These are phyloP conservation scores for Petromus typicus DNA, from an alignment of 2,113 vertebrate genomes.

Conservation along the genomic window DNA sequence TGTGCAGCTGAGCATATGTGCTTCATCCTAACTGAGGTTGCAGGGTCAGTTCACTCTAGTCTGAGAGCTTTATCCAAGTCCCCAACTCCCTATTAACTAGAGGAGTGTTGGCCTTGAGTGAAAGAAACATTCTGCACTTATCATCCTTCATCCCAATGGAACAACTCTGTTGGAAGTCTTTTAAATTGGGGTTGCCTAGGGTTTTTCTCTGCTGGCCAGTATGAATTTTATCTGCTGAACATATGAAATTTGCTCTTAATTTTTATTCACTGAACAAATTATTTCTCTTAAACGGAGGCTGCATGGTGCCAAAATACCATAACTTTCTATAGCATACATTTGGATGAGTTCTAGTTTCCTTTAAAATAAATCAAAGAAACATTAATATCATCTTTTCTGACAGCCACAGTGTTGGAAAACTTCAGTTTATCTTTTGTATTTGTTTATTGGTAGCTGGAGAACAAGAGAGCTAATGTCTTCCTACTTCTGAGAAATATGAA, in stretches of 20 bases:
- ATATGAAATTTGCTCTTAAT: constrained; percentile 1
- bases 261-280: constrained; percentile 33
- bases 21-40: neutral
- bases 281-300: constrained; percentile 3
- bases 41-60: neutral
- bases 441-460: neutral
- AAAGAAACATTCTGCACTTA: neutral
- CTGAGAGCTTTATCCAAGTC: neutral
- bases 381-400: neutral
- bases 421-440: neutral
- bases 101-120: neutral
- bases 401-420: neutral
- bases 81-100: neutral
- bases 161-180: neutral
- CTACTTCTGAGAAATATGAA: neutral
- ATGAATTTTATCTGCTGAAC: neutral
- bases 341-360: neutral
- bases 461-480: neutral
- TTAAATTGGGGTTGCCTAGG: neutral
- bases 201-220: neutral
- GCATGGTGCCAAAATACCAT: neutral
- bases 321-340: neutral
- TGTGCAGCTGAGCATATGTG: neutral
- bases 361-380: neutral
- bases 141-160: constrained; percentile 8